Evolutionary conservation across 2,888 invertebrate species (phyloP).

Genomic region (Hydrotaea diabolus): DNA sequence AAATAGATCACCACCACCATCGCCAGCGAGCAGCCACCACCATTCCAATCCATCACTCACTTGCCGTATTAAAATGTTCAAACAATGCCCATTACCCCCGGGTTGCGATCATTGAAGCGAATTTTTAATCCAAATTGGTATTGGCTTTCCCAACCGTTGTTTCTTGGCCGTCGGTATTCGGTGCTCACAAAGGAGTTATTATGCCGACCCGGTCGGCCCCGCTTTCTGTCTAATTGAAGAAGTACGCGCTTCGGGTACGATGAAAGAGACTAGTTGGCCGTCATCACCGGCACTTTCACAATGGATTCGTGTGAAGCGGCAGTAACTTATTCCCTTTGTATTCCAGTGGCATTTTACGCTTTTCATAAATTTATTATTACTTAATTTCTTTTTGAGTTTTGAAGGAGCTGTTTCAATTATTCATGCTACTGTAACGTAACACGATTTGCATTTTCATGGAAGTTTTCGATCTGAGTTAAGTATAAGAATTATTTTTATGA

Average conservation of each 20-base stretch:
- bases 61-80: constrained; percentile 61
- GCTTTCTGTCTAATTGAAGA: constrained; percentile 30
- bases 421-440: constrained; percentile 59
- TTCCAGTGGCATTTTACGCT: constrained; percentile 61
- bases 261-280: constrained; percentile 25
- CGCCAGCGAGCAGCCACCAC: too few relatives aligned
- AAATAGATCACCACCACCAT: constrained; percentile 67
- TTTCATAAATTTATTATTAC: constrained; percentile 61
- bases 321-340: constrained; percentile 63
- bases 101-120: constrained; percentile 77
- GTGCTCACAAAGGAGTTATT: constrained; percentile 40
- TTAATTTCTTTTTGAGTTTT: not conserved
- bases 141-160: constrained; percentile 55
- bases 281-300: constrained; percentile 74
- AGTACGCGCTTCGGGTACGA: constrained; percentile 16
- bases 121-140: constrained; percentile 78
- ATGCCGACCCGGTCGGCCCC: constrained; percentile 46
- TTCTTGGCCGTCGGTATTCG: constrained; percentile 25
- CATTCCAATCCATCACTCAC: constrained; percentile 34
- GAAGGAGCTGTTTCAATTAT: constrained; percentile 36
- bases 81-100: constrained; percentile 29
- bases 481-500: too few relatives aligned
- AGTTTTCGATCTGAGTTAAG: too few relatives aligned
- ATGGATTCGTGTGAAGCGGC: constrained; percentile 77
- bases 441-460: constrained; percentile 27